These are phyloP conservation scores for Hypomecis atomaria DNA, from an alignment of 2,888 invertebrate genomes.

Conservation along the genomic window DNA sequence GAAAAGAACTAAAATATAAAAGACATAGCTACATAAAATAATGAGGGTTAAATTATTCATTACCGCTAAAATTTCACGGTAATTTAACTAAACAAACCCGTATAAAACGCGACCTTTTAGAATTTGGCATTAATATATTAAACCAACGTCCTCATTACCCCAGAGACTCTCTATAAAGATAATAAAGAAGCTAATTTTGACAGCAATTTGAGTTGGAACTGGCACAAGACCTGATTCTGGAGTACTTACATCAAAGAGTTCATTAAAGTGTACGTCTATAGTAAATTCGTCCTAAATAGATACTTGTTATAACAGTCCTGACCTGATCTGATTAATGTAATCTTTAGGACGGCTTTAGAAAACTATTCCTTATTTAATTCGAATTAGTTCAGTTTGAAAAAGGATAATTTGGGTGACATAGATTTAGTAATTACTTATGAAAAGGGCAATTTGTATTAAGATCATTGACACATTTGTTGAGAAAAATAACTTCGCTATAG, in stretches of 20 bases:
- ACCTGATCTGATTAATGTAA: constrained; percentile 3
- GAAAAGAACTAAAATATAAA: background rate
- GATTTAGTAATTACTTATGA: too few species aligned
- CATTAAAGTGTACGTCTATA: constrained; percentile 10
- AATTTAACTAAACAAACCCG: background rate
- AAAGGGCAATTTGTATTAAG: too few species aligned
- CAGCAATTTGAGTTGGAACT: constrained; percentile 19
- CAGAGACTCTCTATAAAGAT: background rate
- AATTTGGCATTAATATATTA: background rate
- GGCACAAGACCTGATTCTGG: constrained; percentile 25
- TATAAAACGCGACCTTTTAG: background rate
- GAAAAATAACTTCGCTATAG: too few species aligned
- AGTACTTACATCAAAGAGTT: constrained; percentile 24
- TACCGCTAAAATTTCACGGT: too few species aligned
- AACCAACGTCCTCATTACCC: constrained; percentile 6
- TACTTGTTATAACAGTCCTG: constrained; percentile 5
- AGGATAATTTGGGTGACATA: too few species aligned
- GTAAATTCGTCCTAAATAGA: constrained; percentile 4
- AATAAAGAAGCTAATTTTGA: constrained; percentile 7
- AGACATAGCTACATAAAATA: background rate
- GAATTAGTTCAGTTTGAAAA: too few species aligned
- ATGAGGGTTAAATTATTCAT: too few species aligned
- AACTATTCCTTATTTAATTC: too few species aligned
- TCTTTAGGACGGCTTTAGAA: background rate
- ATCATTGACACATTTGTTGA: too few species aligned